phyloP scores from a whole-genome alignment of 2,113 vertebrate species.

The Epinephelus lanceolatus region DNA sequence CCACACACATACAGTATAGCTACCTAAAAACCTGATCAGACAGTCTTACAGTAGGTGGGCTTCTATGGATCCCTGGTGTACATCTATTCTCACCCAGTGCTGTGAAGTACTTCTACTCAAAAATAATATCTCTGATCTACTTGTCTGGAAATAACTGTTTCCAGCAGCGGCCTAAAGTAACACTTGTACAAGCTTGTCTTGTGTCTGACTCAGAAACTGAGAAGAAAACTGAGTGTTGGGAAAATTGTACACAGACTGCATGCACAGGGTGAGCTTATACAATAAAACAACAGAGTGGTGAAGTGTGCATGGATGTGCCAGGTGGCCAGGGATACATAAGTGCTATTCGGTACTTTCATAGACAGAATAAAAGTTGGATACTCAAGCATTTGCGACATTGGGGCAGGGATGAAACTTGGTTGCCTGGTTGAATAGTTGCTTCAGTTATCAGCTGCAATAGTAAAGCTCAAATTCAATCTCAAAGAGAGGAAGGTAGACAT shows the following conservation, averaged over 20 bases:
- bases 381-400: neutral
- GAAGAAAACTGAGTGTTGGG: slow-evolving; percentile 11
- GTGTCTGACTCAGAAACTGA: slow-evolving; percentile 17
- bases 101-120: slow-evolving; percentile 9
- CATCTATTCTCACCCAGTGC: neutral
- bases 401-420: neutral
- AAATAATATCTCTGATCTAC: slow-evolving; percentile 45
- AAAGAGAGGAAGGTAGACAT: neutral
- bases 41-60: slow-evolving; percentile 8
- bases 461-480: neutral
- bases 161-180: slow-evolving; percentile 13
- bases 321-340: neutral
- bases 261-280: neutral
- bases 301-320: neutral
- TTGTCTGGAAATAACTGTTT: slow-evolving; percentile 47
- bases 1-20: neutral
- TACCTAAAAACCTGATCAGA: slow-evolving; percentile 25
- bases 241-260: slow-evolving; percentile 9
- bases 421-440: slow-evolving; percentile 9
- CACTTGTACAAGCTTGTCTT: slow-evolving; percentile 20
- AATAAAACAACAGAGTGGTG: neutral
- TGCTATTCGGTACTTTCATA: neutral
- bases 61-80: slow-evolving; percentile 11
- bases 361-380: neutral
- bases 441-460: slow-evolving; percentile 3